Evolutionary conservation across 2,797 vertebrate genomes (phyloP), one percentile per base, ranked within the genome.

Genomic region (Eurystomus glaucurus): DNA sequence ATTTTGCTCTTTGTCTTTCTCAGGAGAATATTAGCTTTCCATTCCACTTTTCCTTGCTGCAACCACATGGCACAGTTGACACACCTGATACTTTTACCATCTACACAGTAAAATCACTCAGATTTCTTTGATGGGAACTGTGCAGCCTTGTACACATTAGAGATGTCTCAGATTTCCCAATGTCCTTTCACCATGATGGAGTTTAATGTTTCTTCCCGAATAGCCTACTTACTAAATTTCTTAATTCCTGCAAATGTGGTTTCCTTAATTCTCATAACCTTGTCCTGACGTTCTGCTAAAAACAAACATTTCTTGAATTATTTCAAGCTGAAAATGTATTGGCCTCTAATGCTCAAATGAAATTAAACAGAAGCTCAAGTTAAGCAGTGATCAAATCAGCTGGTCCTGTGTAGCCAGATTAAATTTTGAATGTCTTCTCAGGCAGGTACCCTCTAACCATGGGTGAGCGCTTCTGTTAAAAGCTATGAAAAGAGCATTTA

Each of bases 251-350:
- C 74, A 92, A 94, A 85, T 90, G 70, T 51, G 14, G 46, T 94
- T 97, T 92, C 62, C 78, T 88, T 91, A 93, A 90, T 86, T 93
- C 72, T 94, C 82, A 82, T 94, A 95, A 93, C 70, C 77, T 92
- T 95, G 93, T 80, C 55, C 51, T 70, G 39, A 31, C 51, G 31
- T 78, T 76, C 58, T 82, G 50, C 0, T 54, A 94, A 96, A 97
- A 92, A 26, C 65, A 82, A 91, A 88, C 74, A 66, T 45, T 78
- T 89, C 75, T 85, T 86, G 62, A 86, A 88, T 83, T 92, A 93
- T 96, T 97, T 95, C 94, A 90, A 92, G 51, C 50, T 87, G 76
- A 86, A 95, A 96, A 95, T 20, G 65, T 81, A 78, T 69, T 93
- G 52, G 54, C 10, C 58, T 16, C 46, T 93, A 83, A 88, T 88